A percentile compares a stretch with the other conserved stretches of the same genome.
Evolutionary conservation across 1,140 invertebrate species (phyloP).

Genomic region (Bombus fervidus): DNA sequence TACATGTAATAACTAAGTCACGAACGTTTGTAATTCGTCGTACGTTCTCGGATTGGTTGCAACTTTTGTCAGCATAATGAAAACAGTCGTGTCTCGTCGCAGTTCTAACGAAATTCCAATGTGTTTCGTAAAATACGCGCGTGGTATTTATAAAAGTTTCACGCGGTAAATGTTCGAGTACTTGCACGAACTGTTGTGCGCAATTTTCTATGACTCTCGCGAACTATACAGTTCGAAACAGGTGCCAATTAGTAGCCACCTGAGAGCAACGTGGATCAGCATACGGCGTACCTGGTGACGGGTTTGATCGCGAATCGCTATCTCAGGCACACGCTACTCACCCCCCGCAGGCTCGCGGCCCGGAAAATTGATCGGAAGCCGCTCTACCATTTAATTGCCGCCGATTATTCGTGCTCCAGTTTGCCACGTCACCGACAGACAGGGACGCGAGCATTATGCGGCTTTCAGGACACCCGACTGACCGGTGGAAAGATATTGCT

Average conservation of each 20-base stretch:
- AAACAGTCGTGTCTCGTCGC: too few species aligned
- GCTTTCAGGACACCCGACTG: conserved; percentile 27
- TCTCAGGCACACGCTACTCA: conserved; percentile 6
- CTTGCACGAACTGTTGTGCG: too few species aligned
- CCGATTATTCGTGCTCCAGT: conserved; percentile 53
- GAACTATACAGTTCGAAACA: neutral
- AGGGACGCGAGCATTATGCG: conserved; percentile 22
- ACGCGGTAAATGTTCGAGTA: too few species aligned
- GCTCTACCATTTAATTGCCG: conserved; percentile 51
- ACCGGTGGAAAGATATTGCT: conserved; percentile 45
- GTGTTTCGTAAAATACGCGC: too few species aligned
- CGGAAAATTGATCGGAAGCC: conserved; percentile 50
- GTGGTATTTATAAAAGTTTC: too few species aligned
- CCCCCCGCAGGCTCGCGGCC: neutral
- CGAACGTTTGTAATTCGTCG: too few species aligned
- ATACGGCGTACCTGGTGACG: neutral
- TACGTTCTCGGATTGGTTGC: too few species aligned
- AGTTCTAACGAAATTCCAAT: too few species aligned
- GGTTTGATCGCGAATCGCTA: conserved; percentile 15
- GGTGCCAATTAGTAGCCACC: conserved; percentile 17
- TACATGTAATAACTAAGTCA: too few species aligned
- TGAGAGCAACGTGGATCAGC: neutral
- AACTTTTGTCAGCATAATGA: too few species aligned
- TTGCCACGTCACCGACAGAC: conserved; percentile 48
- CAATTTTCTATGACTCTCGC: too few species aligned